These are phyloP conservation scores for Aurelia aurita DNA, from an alignment of 30 jellyfish, hydroid and myxozoan species.

Conservation along the genomic window DNA sequence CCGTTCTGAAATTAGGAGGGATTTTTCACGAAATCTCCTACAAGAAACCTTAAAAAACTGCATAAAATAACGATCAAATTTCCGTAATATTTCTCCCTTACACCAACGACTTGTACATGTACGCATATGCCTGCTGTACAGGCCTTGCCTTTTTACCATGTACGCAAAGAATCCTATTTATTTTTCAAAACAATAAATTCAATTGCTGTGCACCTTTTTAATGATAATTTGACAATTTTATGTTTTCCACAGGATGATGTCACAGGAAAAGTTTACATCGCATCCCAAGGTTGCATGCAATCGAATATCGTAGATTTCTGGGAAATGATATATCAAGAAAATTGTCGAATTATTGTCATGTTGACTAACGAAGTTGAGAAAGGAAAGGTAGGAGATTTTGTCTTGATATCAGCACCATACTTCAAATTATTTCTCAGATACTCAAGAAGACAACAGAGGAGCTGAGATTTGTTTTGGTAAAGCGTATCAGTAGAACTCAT, in stretches of 20 bases:
- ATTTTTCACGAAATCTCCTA: too few relatives aligned
- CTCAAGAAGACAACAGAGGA: too few relatives aligned
- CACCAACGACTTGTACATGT: too few relatives aligned
- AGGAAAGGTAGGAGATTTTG: constrained; percentile 70
- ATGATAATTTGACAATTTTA: background rate
- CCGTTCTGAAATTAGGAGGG: too few relatives aligned
- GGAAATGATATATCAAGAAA: constrained; percentile 95
- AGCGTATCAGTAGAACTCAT: too few relatives aligned
- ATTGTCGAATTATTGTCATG: constrained; percentile 87
- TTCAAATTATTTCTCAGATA: too few relatives aligned
- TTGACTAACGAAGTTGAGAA: constrained; percentile 92
- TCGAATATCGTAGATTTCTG: constrained; percentile 85
- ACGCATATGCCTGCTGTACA: too few relatives aligned
- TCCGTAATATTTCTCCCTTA: too few relatives aligned
- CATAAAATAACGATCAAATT: too few relatives aligned
- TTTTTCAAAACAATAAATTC: background rate
- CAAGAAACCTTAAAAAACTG: too few relatives aligned
- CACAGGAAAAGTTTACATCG: constrained; percentile 86
- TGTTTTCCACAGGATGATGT: constrained; percentile 70
- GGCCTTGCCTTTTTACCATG: background rate
- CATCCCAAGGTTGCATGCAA: constrained; percentile 95
- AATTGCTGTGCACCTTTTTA: background rate
- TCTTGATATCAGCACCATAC: background rate
- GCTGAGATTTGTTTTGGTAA: too few relatives aligned
- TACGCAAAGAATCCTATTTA: background rate